These are phyloP conservation scores for Hirtodrosophila alboralis DNA, from an alignment of 2,888 invertebrate genomes.

Conservation along the genomic window DNA sequence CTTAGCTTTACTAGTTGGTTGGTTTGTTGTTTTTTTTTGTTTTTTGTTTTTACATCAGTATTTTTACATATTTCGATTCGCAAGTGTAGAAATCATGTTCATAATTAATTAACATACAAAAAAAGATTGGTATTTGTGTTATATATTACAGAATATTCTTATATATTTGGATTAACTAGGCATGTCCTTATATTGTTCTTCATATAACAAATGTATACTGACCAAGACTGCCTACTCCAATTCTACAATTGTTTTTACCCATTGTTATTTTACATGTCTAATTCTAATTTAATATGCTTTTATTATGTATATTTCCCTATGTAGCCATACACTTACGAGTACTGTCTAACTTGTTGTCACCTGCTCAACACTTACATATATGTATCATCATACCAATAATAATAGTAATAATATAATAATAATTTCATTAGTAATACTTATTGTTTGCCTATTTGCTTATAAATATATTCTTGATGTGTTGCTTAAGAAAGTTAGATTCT, in stretches of 20 bases:
- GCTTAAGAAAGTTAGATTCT: constrained; percentile 28
- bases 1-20: constrained; percentile 66
- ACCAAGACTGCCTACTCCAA: constrained; percentile 17
- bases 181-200: constrained; percentile 50
- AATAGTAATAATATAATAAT: constrained; percentile 43
- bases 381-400: constrained; percentile 38
- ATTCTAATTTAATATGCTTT: constrained; percentile 22
- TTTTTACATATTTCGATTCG: constrained; percentile 45
- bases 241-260: constrained; percentile 5
- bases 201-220: constrained; percentile 24
- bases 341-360: constrained; percentile 41
- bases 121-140: constrained; percentile 26
- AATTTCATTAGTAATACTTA: constrained; percentile 65
- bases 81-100: constrained; percentile 39
- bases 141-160: constrained; percentile 47
- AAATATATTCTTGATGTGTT: constrained; percentile 38
- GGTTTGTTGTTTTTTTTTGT: constrained; percentile 31
- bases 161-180: constrained; percentile 58
- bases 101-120: constrained; percentile 59
- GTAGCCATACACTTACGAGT: constrained; percentile 37
- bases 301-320: constrained; percentile 60
- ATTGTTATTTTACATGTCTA: constrained; percentile 23
- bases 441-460: constrained; percentile 53
- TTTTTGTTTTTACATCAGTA: constrained; percentile 36
- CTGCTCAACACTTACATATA: constrained; percentile 47